phyloP scores from a whole-genome alignment of 1,140 invertebrate genomes.

The Maniola jurtina region DNA sequence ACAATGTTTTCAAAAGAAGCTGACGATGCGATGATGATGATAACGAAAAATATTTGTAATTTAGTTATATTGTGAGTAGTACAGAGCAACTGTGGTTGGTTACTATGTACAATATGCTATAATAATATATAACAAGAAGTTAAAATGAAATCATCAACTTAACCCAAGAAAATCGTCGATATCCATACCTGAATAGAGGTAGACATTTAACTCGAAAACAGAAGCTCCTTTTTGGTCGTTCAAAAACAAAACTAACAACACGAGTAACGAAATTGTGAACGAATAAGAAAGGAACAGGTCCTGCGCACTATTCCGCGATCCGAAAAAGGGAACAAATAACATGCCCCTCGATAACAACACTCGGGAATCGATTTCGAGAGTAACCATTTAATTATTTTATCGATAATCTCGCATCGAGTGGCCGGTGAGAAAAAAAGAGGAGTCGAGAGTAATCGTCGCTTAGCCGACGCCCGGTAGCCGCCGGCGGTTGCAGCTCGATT shows the following conservation, averaged over 20 bases:
- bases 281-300: conserved; percentile 13
- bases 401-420: conserved; percentile 72
- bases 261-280: conserved; percentile 4
- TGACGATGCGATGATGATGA: too few species aligned
- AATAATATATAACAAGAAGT: too few species aligned
- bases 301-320: conserved; percentile 16
- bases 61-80: too few species aligned
- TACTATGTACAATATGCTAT: too few species aligned
- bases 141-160: neutral
- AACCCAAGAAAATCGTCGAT: neutral
- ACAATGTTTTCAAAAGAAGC: too few species aligned
- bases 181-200: neutral
- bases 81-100: too few species aligned
- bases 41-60: too few species aligned
- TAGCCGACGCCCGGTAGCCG: conserved; percentile 73
- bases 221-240: neutral
- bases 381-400: conserved; percentile 79
- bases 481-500: conserved; percentile 61
- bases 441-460: conserved; percentile 70
- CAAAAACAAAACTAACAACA: conserved; percentile 5
- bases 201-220: neutral
- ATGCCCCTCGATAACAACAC: conserved; percentile 71
- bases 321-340: conserved; percentile 71
- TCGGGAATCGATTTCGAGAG: conserved; percentile 76
- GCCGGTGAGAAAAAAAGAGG: conserved; percentile 61